A percentile compares a stretch with the other conserved stretches of the same genome.
These are phyloP conservation scores for Heliconius nattereri DNA, from an alignment of 1,140 invertebrate species.

Conservation along the genomic window DNA sequence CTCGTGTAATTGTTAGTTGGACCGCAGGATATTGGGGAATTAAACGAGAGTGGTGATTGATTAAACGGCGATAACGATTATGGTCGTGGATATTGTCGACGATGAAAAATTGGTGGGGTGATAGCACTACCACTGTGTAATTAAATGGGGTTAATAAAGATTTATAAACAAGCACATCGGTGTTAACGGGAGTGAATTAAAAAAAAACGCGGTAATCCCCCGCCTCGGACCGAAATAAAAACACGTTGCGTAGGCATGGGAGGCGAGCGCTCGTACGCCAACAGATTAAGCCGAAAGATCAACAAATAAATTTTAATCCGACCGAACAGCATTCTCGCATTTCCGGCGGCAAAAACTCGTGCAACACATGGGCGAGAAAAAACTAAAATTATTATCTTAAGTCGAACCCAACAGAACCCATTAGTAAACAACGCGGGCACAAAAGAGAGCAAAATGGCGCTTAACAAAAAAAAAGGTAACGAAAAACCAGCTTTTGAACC, in stretches of 20 bases:
- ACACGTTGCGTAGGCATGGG: conserved; percentile 38
- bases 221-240: conserved; percentile 52
- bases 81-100: conserved; percentile 51
- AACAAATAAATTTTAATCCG: conserved; percentile 79
- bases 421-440: conserved; percentile 80
- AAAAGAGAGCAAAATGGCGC: conserved; percentile 79
- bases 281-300: conserved; percentile 72
- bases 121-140: conserved; percentile 41
- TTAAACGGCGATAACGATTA: conserved; percentile 76
- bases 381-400: conserved; percentile 79
- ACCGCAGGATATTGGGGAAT: conserved; percentile 78
- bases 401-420: conserved; percentile 80
- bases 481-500: conserved; percentile 80
- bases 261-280: conserved; percentile 46
- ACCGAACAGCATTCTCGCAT: conserved; percentile 71
- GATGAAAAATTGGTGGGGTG: conserved; percentile 55
- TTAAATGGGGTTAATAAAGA: conserved; percentile 46
- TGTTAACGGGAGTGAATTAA: conserved; percentile 53
- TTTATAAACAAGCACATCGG: conserved; percentile 47
- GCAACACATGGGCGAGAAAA: conserved; percentile 76
- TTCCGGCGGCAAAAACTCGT: conserved; percentile 74
- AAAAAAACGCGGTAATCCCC: conserved; percentile 47
- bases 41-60: conserved; percentile 75
- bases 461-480: conserved; percentile 74
- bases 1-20: conserved; percentile 75